phyloP scores from a whole-genome alignment of 2,113 vertebrate genomes.

The Struthio camelus region DNA sequence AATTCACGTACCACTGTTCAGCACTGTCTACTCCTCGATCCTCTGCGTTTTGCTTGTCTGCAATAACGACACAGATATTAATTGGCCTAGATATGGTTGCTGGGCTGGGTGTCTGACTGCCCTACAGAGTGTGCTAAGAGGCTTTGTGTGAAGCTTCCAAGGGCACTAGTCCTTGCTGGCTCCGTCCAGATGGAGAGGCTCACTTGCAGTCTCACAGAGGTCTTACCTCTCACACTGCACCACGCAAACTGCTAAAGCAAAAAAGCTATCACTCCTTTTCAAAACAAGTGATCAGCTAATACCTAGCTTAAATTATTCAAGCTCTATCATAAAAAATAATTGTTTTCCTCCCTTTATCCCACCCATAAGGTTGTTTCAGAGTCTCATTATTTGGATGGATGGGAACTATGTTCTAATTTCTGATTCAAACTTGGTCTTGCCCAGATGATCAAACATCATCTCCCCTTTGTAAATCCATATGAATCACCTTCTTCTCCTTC shows the following conservation, averaged over 20 bases:
- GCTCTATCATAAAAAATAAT: neutral
- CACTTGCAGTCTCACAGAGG: too few relatives aligned
- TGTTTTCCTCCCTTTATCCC: neutral
- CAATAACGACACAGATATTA: neutral
- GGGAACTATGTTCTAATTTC: neutral
- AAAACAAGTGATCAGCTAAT: too few relatives aligned
- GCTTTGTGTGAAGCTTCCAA: too few relatives aligned
- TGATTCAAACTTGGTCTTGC: neutral
- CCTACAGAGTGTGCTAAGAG: too few relatives aligned
- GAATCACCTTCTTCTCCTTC: too few relatives aligned
- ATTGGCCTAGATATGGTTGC: neutral
- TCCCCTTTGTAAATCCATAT: too few relatives aligned
- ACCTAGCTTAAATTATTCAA: neutral
- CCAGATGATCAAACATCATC: too few relatives aligned
- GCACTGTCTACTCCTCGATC: neutral
- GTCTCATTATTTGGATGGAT: neutral
- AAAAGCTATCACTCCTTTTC: too few relatives aligned
- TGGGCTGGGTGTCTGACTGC: neutral
- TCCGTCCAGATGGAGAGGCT: too few relatives aligned
- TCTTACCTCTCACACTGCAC: too few relatives aligned
- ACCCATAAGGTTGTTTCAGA: neutral
- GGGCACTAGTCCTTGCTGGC: too few relatives aligned
- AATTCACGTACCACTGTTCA: neutral
- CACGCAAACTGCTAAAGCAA: too few relatives aligned
- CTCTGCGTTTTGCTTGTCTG: neutral